Percentiles rank a stretch among this genome's conserved stretches.
Conservation (phyloP, 2,888 invertebrate species). For the Sericinus montela region DNA sequence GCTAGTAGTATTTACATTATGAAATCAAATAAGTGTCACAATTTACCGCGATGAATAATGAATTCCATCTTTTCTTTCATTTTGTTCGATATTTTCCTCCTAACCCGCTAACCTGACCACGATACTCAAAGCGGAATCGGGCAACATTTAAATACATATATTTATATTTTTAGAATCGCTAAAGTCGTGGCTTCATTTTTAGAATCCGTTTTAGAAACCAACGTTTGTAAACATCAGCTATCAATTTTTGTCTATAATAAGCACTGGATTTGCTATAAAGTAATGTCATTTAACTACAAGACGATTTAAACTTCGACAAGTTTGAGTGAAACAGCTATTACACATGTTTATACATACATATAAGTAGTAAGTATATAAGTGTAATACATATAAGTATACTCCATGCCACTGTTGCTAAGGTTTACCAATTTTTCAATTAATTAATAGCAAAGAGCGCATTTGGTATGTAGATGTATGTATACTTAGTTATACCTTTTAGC, state of each 20-base stretch:
- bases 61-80: constrained; percentile 25
- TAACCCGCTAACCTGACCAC: constrained; percentile 56
- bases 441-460: too few relatives aligned
- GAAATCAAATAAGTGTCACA: constrained; percentile 27
- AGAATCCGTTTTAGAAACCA: constrained; percentile 9
- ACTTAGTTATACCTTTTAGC: neutral
- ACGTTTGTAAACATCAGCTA: constrained; percentile 12
- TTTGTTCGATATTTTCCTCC: constrained; percentile 37
- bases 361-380: too few relatives aligned
- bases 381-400: too few relatives aligned
- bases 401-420: too few relatives aligned
- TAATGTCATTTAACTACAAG: too few relatives aligned
- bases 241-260: too few relatives aligned
- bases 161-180: constrained; percentile 25
- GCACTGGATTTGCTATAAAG: too few relatives aligned
- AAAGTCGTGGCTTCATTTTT: constrained; percentile 56
- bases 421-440: too few relatives aligned
- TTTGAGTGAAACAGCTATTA: too few relatives aligned
- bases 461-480: too few relatives aligned
- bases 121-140: constrained; percentile 19
- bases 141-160: constrained; percentile 6
- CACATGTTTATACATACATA: too few relatives aligned
- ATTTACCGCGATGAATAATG: constrained; percentile 27
- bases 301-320: too few relatives aligned
- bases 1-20: neutral